A percentile compares a stretch with the other conserved stretches of the same genome.
Conservation (phyloP, 1,140 invertebrate genomes). For the Holcopasites calliopsidis region DNA sequence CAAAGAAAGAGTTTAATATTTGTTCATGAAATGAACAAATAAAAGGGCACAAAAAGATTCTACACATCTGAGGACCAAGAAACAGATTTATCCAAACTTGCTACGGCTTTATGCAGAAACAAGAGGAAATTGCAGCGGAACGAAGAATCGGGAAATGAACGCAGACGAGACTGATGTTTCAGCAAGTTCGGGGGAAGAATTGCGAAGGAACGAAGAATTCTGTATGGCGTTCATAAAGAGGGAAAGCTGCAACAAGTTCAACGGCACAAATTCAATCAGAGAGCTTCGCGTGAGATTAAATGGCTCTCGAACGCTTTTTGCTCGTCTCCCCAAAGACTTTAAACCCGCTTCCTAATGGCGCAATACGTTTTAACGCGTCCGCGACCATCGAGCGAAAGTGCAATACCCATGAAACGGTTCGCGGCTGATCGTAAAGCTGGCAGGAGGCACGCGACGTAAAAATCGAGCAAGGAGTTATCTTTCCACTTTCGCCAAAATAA, state of each 20-base stretch:
- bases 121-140: no score
- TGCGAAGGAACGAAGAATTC: neutral
- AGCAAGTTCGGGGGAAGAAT: no score
- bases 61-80: no score
- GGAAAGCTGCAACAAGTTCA: neutral
- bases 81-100: no score
- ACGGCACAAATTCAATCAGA: neutral
- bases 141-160: no score
- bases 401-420: neutral
- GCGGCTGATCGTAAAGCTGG: slow-evolving; percentile 1
- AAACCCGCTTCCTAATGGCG: slow-evolving; percentile 8
- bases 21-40: no score
- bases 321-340: neutral
- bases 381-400: slow-evolving; percentile 1
- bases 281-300: neutral
- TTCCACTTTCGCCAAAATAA: neutral
- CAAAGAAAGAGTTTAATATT: no score
- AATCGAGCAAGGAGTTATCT: neutral
- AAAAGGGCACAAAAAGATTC: no score
- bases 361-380: slow-evolving; percentile 13
- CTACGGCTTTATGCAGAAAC: no score
- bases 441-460: neutral
- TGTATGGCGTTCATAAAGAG: neutral
- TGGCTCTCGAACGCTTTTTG: neutral
- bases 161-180: no score